phyloP scores from a whole-genome alignment of 2,888 invertebrate species.

The Himalopsyche japonica region DNA sequence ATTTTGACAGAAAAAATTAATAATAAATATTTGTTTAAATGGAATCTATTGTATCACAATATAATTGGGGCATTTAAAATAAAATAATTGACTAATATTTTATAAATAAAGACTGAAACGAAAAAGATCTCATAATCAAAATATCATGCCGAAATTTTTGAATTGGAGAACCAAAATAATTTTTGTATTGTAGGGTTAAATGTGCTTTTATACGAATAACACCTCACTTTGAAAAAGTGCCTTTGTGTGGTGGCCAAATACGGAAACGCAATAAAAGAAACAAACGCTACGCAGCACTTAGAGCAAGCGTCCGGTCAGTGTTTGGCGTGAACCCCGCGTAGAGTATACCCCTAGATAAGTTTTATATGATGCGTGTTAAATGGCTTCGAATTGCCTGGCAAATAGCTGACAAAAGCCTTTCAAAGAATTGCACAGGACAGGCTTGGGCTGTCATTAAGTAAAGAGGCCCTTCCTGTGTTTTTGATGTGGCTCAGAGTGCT shows the following conservation, averaged over 20 bases:
- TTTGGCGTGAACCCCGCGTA: background rate
- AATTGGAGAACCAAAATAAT: no score
- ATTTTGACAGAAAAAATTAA: no score
- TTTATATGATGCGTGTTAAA: background rate
- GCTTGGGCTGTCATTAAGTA: background rate
- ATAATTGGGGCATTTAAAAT: no score
- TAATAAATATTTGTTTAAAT: no score
- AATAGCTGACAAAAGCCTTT: background rate
- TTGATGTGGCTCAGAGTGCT: background rate
- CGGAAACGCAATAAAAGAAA: background rate
- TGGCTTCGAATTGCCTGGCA: background rate
- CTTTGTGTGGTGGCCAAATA: background rate
- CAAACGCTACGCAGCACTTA: background rate
- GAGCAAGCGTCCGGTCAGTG: background rate
- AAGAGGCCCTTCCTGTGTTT: slow-evolving; percentile 1
- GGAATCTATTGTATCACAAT: no score
- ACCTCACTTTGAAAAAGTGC: background rate
- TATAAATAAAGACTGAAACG: no score
- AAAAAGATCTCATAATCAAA: no score
- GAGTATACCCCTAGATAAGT: background rate
- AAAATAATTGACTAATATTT: no score
- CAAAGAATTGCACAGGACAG: background rate
- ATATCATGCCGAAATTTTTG: no score
- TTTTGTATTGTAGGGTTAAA: no score
- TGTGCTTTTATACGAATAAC: background rate